phyloP scores from a whole-genome alignment of 2,113 vertebrate genomes.

The Eubucco bourcierii region DNA sequence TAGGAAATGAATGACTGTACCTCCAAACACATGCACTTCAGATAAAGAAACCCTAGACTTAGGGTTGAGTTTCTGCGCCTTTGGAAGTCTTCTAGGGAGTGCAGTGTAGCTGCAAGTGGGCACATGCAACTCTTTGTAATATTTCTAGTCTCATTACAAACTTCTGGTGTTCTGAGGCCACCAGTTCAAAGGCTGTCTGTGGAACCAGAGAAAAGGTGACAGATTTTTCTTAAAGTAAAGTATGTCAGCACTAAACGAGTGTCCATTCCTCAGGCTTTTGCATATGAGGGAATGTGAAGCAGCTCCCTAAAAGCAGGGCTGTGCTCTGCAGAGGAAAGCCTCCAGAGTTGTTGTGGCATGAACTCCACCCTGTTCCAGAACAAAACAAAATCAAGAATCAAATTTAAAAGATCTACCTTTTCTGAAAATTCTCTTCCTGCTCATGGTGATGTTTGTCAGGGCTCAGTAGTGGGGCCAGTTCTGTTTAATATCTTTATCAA shows the following conservation, averaged over 20 bases:
- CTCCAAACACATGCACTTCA: not conserved
- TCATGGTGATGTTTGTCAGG: not conserved
- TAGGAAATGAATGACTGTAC: not conserved
- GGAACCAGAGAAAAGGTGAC: not conserved
- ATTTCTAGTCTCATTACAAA: not conserved
- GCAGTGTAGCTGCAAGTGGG: not conserved
- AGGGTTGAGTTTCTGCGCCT: not conserved
- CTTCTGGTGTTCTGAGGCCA: not conserved
- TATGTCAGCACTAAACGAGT: not conserved
- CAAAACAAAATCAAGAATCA: not conserved
- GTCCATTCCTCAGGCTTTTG: not conserved
- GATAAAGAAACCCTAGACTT: not conserved
- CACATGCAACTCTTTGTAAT: not conserved
- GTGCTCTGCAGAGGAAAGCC: not conserved
- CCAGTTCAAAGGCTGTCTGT: not conserved
- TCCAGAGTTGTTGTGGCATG: not conserved
- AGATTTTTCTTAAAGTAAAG: not conserved
- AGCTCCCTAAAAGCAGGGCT: not conserved
- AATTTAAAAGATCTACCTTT: conserved; percentile 7
- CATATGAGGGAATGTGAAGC: not conserved
- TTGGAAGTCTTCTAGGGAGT: not conserved
- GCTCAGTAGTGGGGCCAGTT: too few relatives aligned
- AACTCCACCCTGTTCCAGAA: not conserved
- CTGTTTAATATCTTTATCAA: too few relatives aligned
- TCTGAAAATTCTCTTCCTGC: not conserved